phyloP scores from a whole-genome alignment of 2,113 vertebrate genomes.

The Phylloscopus whistleri region DNA sequence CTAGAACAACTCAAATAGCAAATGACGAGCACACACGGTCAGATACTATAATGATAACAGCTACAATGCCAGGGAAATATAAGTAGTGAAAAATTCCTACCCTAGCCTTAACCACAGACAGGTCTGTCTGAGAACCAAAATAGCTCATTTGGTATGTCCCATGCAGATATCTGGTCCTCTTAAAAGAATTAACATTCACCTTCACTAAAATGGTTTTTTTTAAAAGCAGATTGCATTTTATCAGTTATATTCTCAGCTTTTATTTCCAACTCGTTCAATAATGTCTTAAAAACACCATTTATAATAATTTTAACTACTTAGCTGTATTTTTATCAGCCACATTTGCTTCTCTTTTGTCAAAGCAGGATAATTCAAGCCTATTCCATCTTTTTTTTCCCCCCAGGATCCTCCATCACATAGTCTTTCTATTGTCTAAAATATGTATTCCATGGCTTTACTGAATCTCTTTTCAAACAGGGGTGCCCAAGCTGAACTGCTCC shows the following conservation, averaged over 20 bases:
- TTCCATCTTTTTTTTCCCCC: neutral
- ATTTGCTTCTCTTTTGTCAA: neutral
- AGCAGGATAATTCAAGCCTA: neutral
- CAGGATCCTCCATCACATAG: neutral
- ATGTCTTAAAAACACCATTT: neutral
- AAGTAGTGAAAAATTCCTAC: neutral
- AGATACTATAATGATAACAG: neutral
- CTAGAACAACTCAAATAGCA: neutral
- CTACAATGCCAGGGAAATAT: neutral
- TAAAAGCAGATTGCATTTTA: neutral
- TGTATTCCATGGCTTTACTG: neutral
- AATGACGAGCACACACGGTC: accelerated
- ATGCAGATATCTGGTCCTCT: neutral
- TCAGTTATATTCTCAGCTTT: neutral
- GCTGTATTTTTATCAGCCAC: neutral
- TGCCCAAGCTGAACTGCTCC: neutral
- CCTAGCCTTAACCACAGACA: neutral
- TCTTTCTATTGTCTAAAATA: neutral
- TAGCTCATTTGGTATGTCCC: neutral
- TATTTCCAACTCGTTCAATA: neutral
- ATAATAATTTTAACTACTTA: neutral
- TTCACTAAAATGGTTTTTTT: neutral
- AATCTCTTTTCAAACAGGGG: neutral
- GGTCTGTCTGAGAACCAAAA: neutral
- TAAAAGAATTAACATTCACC: neutral